A percentile compares a stretch with the other conserved stretches of the same genome.
Evolutionary conservation across 2,888 invertebrate genomes (phyloP).

Genomic region (Syrista parreyssii): DNA sequence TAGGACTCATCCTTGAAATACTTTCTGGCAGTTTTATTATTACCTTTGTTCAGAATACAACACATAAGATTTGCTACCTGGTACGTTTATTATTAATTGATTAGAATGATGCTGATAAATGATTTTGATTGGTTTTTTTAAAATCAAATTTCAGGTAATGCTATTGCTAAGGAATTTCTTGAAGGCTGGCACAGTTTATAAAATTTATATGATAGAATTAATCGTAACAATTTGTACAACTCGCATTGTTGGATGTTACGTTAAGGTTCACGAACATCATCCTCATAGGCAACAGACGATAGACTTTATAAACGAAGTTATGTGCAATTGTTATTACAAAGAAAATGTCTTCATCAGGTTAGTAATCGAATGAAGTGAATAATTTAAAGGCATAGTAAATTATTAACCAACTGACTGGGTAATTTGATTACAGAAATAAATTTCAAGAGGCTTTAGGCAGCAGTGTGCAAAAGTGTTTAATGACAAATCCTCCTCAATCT

Average conservation of each 20-base stretch:
- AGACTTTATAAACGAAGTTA: constrained; percentile 47
- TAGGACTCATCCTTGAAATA: constrained; percentile 48
- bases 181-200: constrained; percentile 41
- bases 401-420: constrained; percentile 7
- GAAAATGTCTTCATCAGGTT: constrained; percentile 46
- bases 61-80: constrained; percentile 56
- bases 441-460: constrained; percentile 37
- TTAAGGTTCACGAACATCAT: constrained; percentile 57
- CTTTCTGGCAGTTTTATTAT: constrained; percentile 50
- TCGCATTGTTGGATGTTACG: constrained; percentile 50
- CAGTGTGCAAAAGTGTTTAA: constrained; percentile 41
- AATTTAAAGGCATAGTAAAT: too few species aligned
- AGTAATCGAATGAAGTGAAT: constrained; percentile 11
- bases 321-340: constrained; percentile 46
- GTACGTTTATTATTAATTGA: constrained; percentile 36
- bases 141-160: constrained; percentile 46
- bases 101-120: neutral
- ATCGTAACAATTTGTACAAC: constrained; percentile 48
- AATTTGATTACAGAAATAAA: constrained; percentile 44
- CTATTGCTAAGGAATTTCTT: constrained; percentile 49
- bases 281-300: constrained; percentile 54
- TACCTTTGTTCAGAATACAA: constrained; percentile 45
- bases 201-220: constrained; percentile 40
- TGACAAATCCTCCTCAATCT: constrained; percentile 35
- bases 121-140: neutral